Evolutionary conservation across 2,888 invertebrate genomes (phyloP), one percentile per base, ranked within the genome.

Genomic region (Trypoxylon attenuatum): DNA sequence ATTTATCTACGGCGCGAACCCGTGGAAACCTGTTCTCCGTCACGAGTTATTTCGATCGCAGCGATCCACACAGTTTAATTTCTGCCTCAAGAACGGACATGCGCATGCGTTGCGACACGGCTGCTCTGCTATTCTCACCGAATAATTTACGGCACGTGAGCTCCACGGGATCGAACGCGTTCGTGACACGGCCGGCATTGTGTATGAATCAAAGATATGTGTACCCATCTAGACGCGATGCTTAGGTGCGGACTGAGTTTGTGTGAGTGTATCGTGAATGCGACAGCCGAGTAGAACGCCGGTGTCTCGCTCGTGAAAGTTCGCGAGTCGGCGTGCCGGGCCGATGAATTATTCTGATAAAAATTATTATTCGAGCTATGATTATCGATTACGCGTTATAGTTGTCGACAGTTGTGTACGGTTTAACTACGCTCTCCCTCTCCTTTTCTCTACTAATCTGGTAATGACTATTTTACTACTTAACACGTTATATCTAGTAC

Each of bases 111-210:
- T 46, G 52, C 73, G 73, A 69, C 71, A 73, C 71, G 57, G 61
- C 65, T 61, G 71, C 73, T 75, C 67, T 71, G 73, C 75, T 71
- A 73, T 76, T 75, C 73, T 76, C 76, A 73, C 73, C 73, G 65
- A 76, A 76, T 73, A 75, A 76, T 76, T 75, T 76, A 73, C 73
- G 63, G 70, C 77, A 75, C 77, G 77, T 73, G 73, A 75, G 73
- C 68, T 71, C 60, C 69, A 54, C 73, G 57, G 73, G 70, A 76
- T 76, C 69, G 67, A 70, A 73, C 67, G 62, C 65, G 56, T 74
- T 69, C 69, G 63, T 71, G 75, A 74, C 61, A 69, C 56, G 25
- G 62, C 47, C 61, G 47, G 62, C 64, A 68, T 63, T 57, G 61
- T 65, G 58, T 57, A 74, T 73, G 75, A 73, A 73, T 74, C 73